Evolutionary conservation across 2,888 invertebrate genomes (phyloP), one percentile per base, ranked within the genome.

Genomic region (Zele albiditarsus): DNA sequence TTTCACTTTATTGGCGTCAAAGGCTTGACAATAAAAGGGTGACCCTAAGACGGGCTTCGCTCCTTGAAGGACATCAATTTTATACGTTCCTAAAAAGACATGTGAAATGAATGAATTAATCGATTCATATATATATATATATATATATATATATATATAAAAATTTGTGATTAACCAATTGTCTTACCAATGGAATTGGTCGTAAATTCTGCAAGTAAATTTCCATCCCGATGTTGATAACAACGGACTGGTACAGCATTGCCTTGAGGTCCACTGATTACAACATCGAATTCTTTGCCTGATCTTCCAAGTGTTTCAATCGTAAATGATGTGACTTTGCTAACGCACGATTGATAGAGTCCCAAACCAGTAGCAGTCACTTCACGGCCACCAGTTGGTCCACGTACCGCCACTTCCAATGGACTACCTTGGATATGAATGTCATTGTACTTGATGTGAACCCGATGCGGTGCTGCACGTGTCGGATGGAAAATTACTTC

Each of bases 221-320:
- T 95, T 1, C 98, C 98, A 77, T 98, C 97, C 85, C 98, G 96
- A 77, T 98, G 98, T 87, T 97, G 97, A 89, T 98, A 98, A 87
- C 99, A 98, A 75, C 97, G 83, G 25, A 98, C 97, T 0, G 97
- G 96, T 58, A 98, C 91, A 0, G 96, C 95, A 79, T 94, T 92
- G 0, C 95, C 93, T 8, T 94, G 94, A 0, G 95, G 95, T 0
- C 95, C 95, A 0, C 95, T 95, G 1, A 96, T 95, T 0, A 97
- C 95, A 0, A 97, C 97, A 88, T 97, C 97, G 86, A 97, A 97
- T 87, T 97, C 97, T 73, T 97, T 91, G 0, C 95, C 95, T 1
- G 95, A 94, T 66, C 95, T 91, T 4, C 96, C 96, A 8, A 96
- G 91, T 0, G 97, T 97, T 87, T 97, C 96, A 77, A 98, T 96